Base-by-base conservation (phyloP, 1,140 invertebrate species). In the Oreohelix idahoensis region DNA sequence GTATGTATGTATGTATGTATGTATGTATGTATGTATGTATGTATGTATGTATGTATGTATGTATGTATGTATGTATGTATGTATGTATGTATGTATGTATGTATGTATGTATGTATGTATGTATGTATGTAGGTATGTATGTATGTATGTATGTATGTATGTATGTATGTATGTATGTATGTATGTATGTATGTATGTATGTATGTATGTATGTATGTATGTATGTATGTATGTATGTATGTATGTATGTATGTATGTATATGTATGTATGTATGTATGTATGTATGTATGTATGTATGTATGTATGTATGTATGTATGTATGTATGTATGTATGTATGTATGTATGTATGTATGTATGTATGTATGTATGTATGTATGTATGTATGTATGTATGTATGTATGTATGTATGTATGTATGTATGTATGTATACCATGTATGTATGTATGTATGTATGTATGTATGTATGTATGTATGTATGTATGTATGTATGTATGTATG, bases 281-380 rank as follows among this genome's bases (percentile, higher is more conserved):
- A 69, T 69, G 66, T 69, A 69, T 69, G n/a, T 69, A 69, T 69
- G 66, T 69, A 69, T 69, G 66, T 69, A 69, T 69, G 66, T 69
- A 69, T 69, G 66, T 69, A 69, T 69, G 66, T 69, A 69, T 69
- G 66, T 69, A 69, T 69, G 66, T n/a, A 69, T 69, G 66, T n/a
- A 69, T 69, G 66, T n/a, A 69, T 69, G 66, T n/a, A 69, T 69
- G 66, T 69, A 69, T 69, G 66, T 69, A 69, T 69, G 66, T 69
- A 69, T 69, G n/a, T n/a, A n/a, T n/a, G n/a, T n/a, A n/a, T n/a
- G n/a, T n/a, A n/a, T n/a, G n/a, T n/a, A n/a, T n/a, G n/a, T n/a
- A n/a, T n/a, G n/a, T n/a, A n/a, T n/a, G n/a, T n/a, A n/a, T n/a
- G n/a, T n/a, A n/a, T n/a, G n/a, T n/a, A n/a, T n/a, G n/a, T n/a